Evolutionary conservation across 2,888 invertebrate genomes (phyloP).

Genomic region (Priocnemis perturbator): DNA sequence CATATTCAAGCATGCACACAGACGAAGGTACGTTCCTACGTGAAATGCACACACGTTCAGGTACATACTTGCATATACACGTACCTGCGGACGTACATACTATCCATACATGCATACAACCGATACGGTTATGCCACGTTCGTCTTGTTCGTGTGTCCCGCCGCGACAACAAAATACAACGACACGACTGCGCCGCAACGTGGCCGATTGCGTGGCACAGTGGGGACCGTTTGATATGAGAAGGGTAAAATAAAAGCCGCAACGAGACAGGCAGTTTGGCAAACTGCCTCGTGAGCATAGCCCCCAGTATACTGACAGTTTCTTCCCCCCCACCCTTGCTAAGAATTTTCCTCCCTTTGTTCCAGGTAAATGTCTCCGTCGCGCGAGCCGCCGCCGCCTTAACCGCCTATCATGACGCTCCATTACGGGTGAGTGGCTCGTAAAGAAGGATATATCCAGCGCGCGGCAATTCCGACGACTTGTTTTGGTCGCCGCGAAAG

Average conservation of each 20-base stretch:
- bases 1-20: no score
- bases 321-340: background rate
- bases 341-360: constrained; percentile 50
- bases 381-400: constrained; percentile 1
- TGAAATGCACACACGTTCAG: no score
- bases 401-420: constrained; percentile 16
- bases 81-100: no score
- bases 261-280: constrained; percentile 26
- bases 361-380: constrained; percentile 61
- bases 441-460: constrained; percentile 24
- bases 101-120: no score
- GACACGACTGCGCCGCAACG: no score
- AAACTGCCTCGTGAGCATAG: constrained; percentile 29
- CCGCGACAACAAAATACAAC: no score
- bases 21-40: no score
- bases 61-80: no score
- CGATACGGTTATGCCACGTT: no score
- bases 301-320: background rate
- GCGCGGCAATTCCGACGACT: constrained; percentile 21
- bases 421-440: constrained; percentile 28
- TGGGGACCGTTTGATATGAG: background rate
- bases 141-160: no score
- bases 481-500: constrained; percentile 1
- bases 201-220: no score
- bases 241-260: constrained; percentile 5